A percentile compares a stretch with the other conserved stretches of the same genome.
Evolutionary conservation across 1,140 invertebrate species (phyloP).

Genomic region (Pissodes strobi): DNA sequence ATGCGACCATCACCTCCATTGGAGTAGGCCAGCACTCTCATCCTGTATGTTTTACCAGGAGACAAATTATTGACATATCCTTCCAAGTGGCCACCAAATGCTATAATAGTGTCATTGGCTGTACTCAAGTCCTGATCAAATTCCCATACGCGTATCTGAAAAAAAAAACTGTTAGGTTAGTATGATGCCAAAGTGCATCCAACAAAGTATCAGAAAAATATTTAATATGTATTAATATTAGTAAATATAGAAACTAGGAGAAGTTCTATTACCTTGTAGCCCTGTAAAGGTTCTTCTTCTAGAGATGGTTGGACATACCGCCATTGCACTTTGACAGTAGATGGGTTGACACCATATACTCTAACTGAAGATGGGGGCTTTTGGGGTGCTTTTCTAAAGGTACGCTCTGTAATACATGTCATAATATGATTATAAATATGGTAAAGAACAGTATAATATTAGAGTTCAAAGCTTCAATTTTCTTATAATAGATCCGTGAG

Average conservation of each 20-base stretch:
- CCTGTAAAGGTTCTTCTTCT: slow-evolving; percentile 91
- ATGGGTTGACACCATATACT: slow-evolving; percentile 80
- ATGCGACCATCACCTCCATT: slow-evolving; percentile 94
- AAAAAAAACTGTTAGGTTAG: slow-evolving; percentile 23
- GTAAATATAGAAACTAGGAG: too few relatives aligned
- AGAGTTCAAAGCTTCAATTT: too few relatives aligned
- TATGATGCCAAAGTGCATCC: not conserved
- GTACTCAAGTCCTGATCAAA: slow-evolving; percentile 88
- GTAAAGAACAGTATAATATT: too few relatives aligned
- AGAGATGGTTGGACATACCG: slow-evolving; percentile 86
- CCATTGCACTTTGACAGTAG: slow-evolving; percentile 87
- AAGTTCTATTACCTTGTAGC: slow-evolving; percentile 92
- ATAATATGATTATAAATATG: too few relatives aligned
- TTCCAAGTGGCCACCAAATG: slow-evolving; percentile 76
- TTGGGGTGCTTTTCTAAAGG: slow-evolving; percentile 89
- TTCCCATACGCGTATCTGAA: slow-evolving; percentile 87
- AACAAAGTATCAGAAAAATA: slow-evolving; percentile 12
- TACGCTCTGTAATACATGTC: slow-evolving; percentile 76
- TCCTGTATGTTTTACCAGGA: slow-evolving; percentile 83
- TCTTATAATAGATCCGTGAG: too few relatives aligned
- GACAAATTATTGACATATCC: slow-evolving; percentile 77
- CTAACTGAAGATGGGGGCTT: slow-evolving; percentile 90
- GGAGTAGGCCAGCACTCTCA: slow-evolving; percentile 90
- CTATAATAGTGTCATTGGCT: slow-evolving; percentile 83
- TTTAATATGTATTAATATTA: not conserved